phyloP scores from a whole-genome alignment of 2,797 vertebrate genomes.

The Enteromius radiatus region DNA sequence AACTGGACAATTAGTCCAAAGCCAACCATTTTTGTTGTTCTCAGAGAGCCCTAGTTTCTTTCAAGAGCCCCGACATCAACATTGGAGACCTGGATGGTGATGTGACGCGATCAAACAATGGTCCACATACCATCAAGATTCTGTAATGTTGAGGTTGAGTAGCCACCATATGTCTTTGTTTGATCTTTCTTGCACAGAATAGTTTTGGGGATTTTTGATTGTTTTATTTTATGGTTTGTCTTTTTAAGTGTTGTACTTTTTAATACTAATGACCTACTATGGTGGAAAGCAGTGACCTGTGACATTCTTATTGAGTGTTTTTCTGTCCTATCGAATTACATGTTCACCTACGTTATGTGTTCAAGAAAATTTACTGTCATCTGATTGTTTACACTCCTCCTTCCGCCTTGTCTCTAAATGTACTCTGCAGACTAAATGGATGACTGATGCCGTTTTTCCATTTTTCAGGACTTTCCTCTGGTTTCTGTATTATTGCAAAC shows the following conservation, averaged over 20 bases:
- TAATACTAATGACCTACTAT: background rate
- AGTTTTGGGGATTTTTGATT: background rate
- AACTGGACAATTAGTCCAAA: background rate
- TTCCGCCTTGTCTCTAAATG: constrained; percentile 22
- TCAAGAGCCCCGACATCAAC: background rate
- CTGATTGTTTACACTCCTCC: constrained; percentile 42
- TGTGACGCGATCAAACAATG: background rate
- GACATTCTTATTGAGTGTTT: background rate
- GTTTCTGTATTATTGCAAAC: constrained; percentile 38
- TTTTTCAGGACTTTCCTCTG: constrained; percentile 41
- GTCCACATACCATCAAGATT: constrained; percentile 23
- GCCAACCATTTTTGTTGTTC: background rate
- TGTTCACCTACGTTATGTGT: background rate
- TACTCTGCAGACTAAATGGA: constrained; percentile 3
- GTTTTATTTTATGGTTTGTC: background rate
- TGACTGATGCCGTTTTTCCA: constrained; percentile 34
- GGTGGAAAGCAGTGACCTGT: constrained; percentile 14
- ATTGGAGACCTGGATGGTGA: constrained; percentile 15
- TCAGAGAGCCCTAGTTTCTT: background rate
- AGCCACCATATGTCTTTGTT: constrained; percentile 10
- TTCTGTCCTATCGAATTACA: constrained; percentile 9
- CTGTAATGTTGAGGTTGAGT: constrained; percentile 25
- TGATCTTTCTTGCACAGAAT: background rate
- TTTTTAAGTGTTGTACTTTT: constrained; percentile 23
- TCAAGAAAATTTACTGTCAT: constrained; percentile 4